Percentiles rank a stretch among this genome's conserved stretches.
phyloP scores from a whole-genome alignment of 1,140 invertebrate genomes.

The Lepidurus couesii region DNA sequence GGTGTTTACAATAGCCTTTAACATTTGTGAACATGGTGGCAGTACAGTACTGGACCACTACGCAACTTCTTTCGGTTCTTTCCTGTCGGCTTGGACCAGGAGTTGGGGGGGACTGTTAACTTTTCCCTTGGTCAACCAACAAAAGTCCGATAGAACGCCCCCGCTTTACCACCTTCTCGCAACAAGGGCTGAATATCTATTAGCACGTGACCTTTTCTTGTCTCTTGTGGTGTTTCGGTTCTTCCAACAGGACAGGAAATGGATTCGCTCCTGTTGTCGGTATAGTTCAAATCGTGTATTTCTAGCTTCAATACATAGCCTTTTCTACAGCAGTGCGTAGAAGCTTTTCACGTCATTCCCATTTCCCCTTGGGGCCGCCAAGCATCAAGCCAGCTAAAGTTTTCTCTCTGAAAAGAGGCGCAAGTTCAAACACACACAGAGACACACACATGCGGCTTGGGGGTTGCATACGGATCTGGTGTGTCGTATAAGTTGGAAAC shows the following conservation, averaged over 20 bases:
- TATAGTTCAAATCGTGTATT: no score
- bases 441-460: not conserved
- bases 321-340: no score
- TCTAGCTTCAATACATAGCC: no score
- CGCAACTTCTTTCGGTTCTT: not conserved
- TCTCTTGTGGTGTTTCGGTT: not conserved
- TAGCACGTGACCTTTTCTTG: constrained; percentile 5
- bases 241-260: constrained; percentile 14
- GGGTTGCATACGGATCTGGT: not conserved
- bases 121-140: not conserved
- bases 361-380: no score
- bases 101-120: not conserved
- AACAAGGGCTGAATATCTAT: not conserved
- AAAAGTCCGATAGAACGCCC: not conserved
- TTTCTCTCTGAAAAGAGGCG: no score
- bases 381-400: no score
- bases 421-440: no score
- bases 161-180: not conserved
- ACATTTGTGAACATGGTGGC: not conserved
- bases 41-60: not conserved
- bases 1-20: not conserved
- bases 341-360: no score
- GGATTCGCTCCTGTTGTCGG: not conserved
- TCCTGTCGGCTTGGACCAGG: constrained; percentile 11
- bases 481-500: not conserved